These are phyloP conservation scores for Bombylius major DNA, from an alignment of 2,888 invertebrate species.

Conservation along the genomic window DNA sequence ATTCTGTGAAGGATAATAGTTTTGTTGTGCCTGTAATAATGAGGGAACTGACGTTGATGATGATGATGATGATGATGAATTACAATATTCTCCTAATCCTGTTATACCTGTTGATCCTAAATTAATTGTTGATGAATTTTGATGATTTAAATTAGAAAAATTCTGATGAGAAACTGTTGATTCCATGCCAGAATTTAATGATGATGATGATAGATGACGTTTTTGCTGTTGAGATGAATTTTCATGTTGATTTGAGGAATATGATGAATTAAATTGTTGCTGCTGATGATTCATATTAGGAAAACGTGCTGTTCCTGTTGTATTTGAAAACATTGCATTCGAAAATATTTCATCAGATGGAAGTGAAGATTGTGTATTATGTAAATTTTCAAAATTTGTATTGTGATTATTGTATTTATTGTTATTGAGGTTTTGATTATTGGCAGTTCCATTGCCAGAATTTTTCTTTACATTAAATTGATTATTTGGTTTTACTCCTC, in stretches of 20 bases:
- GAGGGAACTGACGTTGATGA: neutral
- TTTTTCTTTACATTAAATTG: constrained; percentile 3
- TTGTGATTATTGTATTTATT: constrained; percentile 10
- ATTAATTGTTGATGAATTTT: neutral
- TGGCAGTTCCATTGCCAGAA: constrained; percentile 7
- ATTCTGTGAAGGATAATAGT: neutral
- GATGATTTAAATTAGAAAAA: neutral
- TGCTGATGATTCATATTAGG: neutral
- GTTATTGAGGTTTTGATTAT: constrained; percentile 17
- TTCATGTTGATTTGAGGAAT: neutral
- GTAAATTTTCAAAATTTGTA: neutral
- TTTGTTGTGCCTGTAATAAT: neutral
- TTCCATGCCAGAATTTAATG: neutral
- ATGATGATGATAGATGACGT: neutral
- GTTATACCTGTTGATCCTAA: too few species aligned
- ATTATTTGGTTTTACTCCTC: neutral
- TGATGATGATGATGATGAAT: neutral
- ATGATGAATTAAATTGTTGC: neutral
- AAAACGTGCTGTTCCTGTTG: constrained; percentile 12
- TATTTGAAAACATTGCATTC: neutral
- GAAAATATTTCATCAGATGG: neutral
- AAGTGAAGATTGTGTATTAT: neutral
- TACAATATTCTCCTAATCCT: neutral
- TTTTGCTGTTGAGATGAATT: neutral
- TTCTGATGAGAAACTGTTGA: neutral